phyloP scores from a whole-genome alignment of 30 jellyfish, hydroid and myxozoan species.

The Chrysaora quinquecirrha region DNA sequence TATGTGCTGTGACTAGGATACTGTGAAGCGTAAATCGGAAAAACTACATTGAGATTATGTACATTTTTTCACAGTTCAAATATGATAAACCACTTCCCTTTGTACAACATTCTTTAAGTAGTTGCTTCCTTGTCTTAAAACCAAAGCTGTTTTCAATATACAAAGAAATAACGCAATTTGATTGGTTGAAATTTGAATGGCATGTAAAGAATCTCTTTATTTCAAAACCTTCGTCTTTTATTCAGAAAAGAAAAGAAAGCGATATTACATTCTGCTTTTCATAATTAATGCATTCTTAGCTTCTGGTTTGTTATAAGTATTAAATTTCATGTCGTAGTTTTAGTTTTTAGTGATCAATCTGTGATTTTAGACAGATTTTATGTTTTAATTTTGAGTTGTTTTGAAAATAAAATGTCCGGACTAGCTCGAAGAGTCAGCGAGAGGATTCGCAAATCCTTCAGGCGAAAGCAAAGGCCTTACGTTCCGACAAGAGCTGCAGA shows the following conservation, averaged over 20 bases:
- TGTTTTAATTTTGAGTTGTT: neutral
- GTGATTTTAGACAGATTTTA: neutral
- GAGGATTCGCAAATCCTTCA: conserved; percentile 70
- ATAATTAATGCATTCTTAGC: neutral
- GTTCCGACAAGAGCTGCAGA: conserved; percentile 51
- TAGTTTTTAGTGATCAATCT: neutral
- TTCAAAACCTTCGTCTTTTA: neutral
- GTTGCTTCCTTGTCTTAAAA: neutral
- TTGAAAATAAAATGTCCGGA: conserved; percentile 60
- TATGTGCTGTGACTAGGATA: no score
- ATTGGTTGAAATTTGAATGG: neutral
- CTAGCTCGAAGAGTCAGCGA: conserved; percentile 62
- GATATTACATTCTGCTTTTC: neutral
- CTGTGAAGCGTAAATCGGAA: no score
- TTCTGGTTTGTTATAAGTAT: neutral
- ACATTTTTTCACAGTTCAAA: no score
- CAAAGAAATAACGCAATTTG: neutral
- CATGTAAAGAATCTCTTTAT: conserved; percentile 5
- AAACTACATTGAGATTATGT: no score
- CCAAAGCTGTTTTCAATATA: neutral
- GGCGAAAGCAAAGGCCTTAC: conserved; percentile 61
- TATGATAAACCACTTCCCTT: neutral
- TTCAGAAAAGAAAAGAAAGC: neutral
- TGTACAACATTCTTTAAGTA: neutral
- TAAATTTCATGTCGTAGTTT: neutral